Evolutionary conservation across 2,888 invertebrate genomes (phyloP).

Genomic region (Heliconius charithonia): DNA sequence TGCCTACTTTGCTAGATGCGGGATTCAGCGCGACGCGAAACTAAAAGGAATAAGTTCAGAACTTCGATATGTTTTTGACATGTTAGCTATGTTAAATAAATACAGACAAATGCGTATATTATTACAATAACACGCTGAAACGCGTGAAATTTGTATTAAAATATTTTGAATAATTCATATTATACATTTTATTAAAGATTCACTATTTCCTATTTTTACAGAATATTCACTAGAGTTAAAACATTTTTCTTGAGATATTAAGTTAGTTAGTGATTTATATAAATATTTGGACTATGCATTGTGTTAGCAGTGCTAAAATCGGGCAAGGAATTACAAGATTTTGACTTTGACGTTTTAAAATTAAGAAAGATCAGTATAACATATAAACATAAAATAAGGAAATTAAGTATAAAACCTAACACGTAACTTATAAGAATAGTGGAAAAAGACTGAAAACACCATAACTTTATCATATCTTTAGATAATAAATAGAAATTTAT

Average conservation of each 20-base stretch:
- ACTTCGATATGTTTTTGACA: not conserved
- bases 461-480: slow-evolving; percentile 67
- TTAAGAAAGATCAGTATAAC: slow-evolving; percentile 63
- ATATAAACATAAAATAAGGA: slow-evolving; percentile 66
- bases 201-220: not conserved
- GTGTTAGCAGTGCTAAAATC: slow-evolving; percentile 43
- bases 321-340: slow-evolving; percentile 56
- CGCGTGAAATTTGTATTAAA: not conserved
- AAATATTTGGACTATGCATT: slow-evolving; percentile 5
- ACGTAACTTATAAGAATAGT: slow-evolving; percentile 62
- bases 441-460: slow-evolving; percentile 60
- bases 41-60: not conserved
- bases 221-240: not conserved
- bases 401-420: slow-evolving; percentile 67
- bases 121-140: no score
- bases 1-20: no score
- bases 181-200: not conserved
- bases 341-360: slow-evolving; percentile 57
- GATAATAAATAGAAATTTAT: slow-evolving; percentile 71
- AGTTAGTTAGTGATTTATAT: not conserved
- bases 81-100: not conserved
- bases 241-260: not conserved
- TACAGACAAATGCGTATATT: no score
- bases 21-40: not conserved
- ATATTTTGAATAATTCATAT: not conserved